Percentiles rank a stretch among this genome's conserved stretches.
Evolutionary conservation across 2,113 vertebrate species (phyloP).

Genomic region (Ammodytes marinus): DNA sequence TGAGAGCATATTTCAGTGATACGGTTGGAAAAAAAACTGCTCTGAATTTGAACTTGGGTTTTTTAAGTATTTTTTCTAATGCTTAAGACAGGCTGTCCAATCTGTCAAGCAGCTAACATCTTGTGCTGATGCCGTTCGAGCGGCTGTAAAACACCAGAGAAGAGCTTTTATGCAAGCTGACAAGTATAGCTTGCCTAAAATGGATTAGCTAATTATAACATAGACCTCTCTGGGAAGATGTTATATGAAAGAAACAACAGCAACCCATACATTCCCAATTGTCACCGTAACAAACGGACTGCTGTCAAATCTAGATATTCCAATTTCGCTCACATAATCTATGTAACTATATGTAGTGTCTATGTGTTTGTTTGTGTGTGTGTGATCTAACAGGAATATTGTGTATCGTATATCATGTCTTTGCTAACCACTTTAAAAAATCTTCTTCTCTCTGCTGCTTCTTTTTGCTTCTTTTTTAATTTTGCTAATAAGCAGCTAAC

Average conservation of each 20-base stretch:
- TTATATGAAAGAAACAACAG: neutral
- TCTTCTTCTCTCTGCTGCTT: conserved; percentile 1
- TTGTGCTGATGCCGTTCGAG: neutral
- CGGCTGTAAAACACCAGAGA: neutral
- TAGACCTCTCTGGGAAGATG: neutral
- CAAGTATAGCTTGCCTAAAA: neutral
- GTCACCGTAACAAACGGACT: neutral
- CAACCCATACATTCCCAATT: neutral
- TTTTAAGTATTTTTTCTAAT: neutral
- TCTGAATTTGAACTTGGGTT: neutral
- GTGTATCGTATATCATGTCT: conserved; percentile 17
- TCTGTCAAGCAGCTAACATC: neutral
- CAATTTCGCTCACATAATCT: neutral
- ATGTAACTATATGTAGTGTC: neutral
- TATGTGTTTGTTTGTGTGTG: conserved; percentile 12
- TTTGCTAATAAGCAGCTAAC: conserved; percentile 23
- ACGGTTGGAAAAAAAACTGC: neutral
- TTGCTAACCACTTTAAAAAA: neutral
- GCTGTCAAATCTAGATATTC: neutral
- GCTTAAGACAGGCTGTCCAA: neutral
- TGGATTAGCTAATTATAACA: neutral
- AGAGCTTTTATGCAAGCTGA: neutral
- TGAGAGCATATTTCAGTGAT: conserved; percentile 7
- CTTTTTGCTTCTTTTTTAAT: conserved; percentile 10
- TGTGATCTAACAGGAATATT: neutral